Percentiles rank a stretch among this genome's conserved stretches.
phyloP scores from a whole-genome alignment of 2,797 vertebrate genomes.

The Leuciscus waleckii region DNA sequence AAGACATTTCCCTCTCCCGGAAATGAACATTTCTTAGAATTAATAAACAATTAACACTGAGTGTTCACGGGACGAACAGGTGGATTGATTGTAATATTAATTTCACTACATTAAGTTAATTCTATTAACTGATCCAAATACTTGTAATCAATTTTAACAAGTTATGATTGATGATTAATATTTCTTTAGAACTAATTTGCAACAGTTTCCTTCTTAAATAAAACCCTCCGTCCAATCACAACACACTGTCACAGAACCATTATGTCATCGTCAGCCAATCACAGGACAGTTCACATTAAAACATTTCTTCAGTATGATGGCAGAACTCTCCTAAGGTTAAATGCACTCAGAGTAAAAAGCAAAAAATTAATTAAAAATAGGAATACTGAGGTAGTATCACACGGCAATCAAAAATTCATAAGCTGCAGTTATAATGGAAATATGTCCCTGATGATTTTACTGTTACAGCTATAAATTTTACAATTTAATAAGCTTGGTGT shows the following conservation, averaged over 20 bases:
- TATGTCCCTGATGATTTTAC: neutral
- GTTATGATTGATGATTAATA: too few species aligned
- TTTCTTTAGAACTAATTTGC: too few species aligned
- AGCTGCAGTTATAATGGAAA: neutral
- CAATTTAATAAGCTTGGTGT: neutral
- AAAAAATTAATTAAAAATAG: neutral
- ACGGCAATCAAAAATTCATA: conserved; percentile 4
- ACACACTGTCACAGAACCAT: conserved; percentile 69
- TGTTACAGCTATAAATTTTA: neutral
- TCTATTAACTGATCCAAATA: too few species aligned
- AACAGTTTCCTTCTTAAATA: conserved; percentile 63
- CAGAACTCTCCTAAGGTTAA: conserved; percentile 58
- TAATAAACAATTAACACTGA: too few species aligned
- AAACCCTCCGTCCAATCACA: conserved; percentile 69
- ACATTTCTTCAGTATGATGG: neutral
- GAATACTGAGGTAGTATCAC: neutral
- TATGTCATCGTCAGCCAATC: conserved; percentile 82
- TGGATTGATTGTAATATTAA: too few species aligned
- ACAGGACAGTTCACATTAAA: conserved; percentile 3
- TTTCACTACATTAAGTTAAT: too few species aligned
- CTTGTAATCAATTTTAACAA: too few species aligned
- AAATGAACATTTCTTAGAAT: too few species aligned
- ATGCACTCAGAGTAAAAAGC: conserved; percentile 8
- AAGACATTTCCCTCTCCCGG: too few species aligned
- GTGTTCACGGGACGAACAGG: too few species aligned